Percentiles rank a stretch among this genome's conserved stretches.
phyloP scores from a whole-genome alignment of 2,888 invertebrate species.

The Prosopocoilus inquinatus region DNA sequence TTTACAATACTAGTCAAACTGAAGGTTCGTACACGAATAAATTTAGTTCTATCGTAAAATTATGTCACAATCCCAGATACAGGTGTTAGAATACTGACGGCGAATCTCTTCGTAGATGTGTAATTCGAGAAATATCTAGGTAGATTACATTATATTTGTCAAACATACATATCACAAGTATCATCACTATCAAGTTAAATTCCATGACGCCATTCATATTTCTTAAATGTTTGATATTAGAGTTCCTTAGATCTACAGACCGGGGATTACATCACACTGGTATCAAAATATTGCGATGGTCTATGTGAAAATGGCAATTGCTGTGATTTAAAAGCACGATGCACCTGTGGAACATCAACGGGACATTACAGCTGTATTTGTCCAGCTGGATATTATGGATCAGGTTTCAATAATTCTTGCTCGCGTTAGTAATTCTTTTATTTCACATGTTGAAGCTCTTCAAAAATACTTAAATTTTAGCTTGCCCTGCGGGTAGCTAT shows the following conservation, averaged over 20 bases:
- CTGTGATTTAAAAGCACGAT: slow-evolving; percentile 61
- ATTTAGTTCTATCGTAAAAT: no score
- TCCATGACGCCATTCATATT: no score
- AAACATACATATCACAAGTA: no score
- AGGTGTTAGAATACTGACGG: no score
- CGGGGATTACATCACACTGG: slow-evolving; percentile 58
- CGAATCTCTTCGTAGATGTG: no score
- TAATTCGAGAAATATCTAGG: no score
- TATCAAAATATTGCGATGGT: slow-evolving; percentile 53
- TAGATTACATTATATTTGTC: no score
- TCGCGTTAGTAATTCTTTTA: slow-evolving; percentile 51
- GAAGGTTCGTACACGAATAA: no score
- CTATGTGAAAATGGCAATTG: slow-evolving; percentile 57
- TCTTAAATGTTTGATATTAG: background rate
- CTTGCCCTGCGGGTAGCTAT: slow-evolving; percentile 65
- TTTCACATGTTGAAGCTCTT: background rate
- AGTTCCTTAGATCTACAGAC: slow-evolving; percentile 57
- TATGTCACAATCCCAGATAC: no score
- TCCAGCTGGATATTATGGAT: slow-evolving; percentile 63
- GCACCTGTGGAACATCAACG: slow-evolving; percentile 65
- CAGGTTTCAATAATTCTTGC: slow-evolving; percentile 60
- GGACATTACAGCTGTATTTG: slow-evolving; percentile 70
- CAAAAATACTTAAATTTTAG: slow-evolving; percentile 44
- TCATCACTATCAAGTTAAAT: no score
- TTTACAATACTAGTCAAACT: no score